phyloP scores from a whole-genome alignment of 2,797 vertebrate species.

The Hafferia zeledoni region DNA sequence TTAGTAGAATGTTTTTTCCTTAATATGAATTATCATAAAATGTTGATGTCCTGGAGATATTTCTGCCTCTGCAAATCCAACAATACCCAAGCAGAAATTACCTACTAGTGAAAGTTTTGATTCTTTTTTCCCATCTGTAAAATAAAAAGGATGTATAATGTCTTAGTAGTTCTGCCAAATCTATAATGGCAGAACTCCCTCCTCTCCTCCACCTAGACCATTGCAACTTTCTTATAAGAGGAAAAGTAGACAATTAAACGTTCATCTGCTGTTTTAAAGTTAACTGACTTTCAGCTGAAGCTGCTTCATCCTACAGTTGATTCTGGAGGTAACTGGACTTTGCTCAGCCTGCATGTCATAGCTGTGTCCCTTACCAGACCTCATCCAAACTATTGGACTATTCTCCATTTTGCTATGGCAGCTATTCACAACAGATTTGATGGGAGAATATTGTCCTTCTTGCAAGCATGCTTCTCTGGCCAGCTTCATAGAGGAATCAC shows the following conservation, averaged over 20 bases:
- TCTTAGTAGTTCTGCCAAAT: not conserved
- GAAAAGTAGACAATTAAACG: not conserved
- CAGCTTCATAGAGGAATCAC: not conserved
- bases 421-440: not conserved
- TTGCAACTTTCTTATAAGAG: not conserved
- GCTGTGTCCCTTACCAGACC: not conserved
- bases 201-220: not conserved
- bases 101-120: not conserved
- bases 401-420: not conserved
- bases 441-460: not conserved
- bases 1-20: not conserved
- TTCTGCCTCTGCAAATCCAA: not conserved
- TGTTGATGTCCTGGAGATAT: not conserved
- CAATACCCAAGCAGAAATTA: not conserved
- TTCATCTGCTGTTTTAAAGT: not conserved
- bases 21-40: not conserved
- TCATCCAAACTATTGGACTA: not conserved
- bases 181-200: not conserved
- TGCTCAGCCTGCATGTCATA: not conserved
- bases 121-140: not conserved
- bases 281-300: not conserved
- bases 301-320: not conserved
- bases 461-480: not conserved
- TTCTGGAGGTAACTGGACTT: not conserved
- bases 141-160: not conserved